Base-by-base conservation (phyloP, 2,797 vertebrate species). In the Agapornis canus region DNA sequence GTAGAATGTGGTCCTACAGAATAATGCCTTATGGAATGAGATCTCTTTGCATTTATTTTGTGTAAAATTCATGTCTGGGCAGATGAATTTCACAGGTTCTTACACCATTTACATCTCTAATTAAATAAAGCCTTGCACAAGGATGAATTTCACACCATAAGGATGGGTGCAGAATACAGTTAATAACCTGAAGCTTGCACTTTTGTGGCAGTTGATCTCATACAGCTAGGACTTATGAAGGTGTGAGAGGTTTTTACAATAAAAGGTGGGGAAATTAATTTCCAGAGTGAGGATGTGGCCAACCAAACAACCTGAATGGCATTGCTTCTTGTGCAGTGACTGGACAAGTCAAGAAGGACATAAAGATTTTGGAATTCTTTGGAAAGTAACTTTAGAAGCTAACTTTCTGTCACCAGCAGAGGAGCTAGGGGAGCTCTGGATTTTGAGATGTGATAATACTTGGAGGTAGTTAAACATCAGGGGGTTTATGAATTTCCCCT, bases 181-280 rank as follows among this genome's bases (percentile, higher is more conserved):
- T 86, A 92, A 85, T 92, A 75, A 45, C 83, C 78, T 92, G 87
- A 65, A 90, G 92, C 49, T 80, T 51, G 57, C 39, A 23, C 68
- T 95, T 90, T 63, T 71, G 39, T 22, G 32, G 21, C 43, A 27
- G 59, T 47, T 78, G 81, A 57, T 86, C 75, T 90, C 64, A 31
- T 92, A 18, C 63, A 88, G 78, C 82, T 81, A 75, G 76, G 66
- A 79, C 61, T 89, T 68, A 92, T 64, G 84, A 86, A 90, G 59
- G 76, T 54, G 47, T 16, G 85, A 78, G 42, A 42, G 40, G 37
- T 72, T 71, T 39, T 85, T 85, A 71, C 45, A 80, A 52, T 42
- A 81, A 85, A 89, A 90, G 47, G 60, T 72, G 81, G 89, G 78
- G 78, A 87, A 87, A 92, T 51, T 83, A 14, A 86, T 83, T 96